These are phyloP conservation scores for Rhinogobio ventralis DNA, from an alignment of 2,797 vertebrate genomes.

Conservation along the genomic window DNA sequence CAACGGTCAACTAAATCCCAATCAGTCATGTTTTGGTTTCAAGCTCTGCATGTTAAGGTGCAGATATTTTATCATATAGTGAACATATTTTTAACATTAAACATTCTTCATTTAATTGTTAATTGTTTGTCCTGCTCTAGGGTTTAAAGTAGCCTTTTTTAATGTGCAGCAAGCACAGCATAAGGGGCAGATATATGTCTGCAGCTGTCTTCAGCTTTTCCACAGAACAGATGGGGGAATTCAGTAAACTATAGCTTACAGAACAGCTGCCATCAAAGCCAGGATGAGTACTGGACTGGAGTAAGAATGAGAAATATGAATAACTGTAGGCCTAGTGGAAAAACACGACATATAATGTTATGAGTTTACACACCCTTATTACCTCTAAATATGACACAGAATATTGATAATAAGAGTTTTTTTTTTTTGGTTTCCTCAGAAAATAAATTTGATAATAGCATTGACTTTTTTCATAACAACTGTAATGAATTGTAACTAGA, in stretches of 20 bases:
- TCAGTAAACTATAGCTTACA: neutral
- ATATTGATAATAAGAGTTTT: neutral
- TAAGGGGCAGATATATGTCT: neutral
- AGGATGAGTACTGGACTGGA: neutral
- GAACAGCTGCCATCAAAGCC: neutral
- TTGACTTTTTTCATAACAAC: neutral
- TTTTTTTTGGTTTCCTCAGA: neutral
- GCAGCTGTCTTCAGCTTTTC: conserved; percentile 18
- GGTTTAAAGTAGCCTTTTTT: neutral
- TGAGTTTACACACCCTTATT: neutral
- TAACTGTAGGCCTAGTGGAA: neutral
- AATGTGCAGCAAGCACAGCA: neutral
- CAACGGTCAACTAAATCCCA: neutral
- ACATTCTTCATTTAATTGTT: neutral
- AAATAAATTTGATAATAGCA: neutral
- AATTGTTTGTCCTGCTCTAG: neutral
- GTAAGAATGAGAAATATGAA: neutral
- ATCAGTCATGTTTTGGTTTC: neutral
- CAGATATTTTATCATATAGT: neutral
- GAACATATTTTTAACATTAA: neutral
- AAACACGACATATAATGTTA: neutral
- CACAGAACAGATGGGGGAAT: neutral
- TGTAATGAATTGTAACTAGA: neutral
- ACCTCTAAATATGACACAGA: neutral
- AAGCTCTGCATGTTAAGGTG: neutral